Evolutionary conservation across 2,113 vertebrate genomes (phyloP), one percentile per base, ranked within the genome.

Genomic region (Rhombomys opimus): DNA sequence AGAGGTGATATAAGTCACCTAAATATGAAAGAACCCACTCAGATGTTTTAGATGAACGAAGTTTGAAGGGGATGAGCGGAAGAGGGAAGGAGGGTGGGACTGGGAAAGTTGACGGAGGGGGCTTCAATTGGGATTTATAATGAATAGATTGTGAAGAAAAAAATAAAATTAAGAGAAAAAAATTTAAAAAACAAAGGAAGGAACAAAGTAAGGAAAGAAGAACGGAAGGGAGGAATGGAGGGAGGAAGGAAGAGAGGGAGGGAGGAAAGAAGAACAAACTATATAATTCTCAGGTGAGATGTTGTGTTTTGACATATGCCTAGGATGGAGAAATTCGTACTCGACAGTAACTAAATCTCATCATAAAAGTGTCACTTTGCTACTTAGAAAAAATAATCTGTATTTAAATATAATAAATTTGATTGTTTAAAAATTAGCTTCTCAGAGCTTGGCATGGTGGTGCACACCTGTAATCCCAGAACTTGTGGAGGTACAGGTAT

Each of bases 1-100:
- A 90, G 63, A 65, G 63, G 59, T 96, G 54, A 87, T 97, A 94
- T 95, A 67, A 78, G 91, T 90, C 93, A 63, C 84, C 89, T 78
- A 91, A 96, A 73, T 22, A 46, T 92, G 75, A 97, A 94, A 76
- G 50, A 97, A 97, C 59, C 20, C 32, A 7, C 57, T 97, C 23
- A 35, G 30, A 46, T 97, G 90, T 95, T 97, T 98, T 94, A 87
- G 89, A 91, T 97, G 96, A 98, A 93, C 2, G 61, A 75, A 72
- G 22, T 87, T 90, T 27, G 10, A 41, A 73, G 10, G 46, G 46
- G 46, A 46, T 46, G 5, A 46, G 46, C 46, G 5, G 46, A 46
- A 46, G 46, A 46, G 46, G 46, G 46, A 46, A 5, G 46, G 46
- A 46, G 46, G 46, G 46, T 46, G 46, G 46, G 46, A 46, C 46